These are phyloP conservation scores for Antheraea assamensis DNA, from an alignment of 2,888 invertebrate species.

Conservation along the genomic window DNA sequence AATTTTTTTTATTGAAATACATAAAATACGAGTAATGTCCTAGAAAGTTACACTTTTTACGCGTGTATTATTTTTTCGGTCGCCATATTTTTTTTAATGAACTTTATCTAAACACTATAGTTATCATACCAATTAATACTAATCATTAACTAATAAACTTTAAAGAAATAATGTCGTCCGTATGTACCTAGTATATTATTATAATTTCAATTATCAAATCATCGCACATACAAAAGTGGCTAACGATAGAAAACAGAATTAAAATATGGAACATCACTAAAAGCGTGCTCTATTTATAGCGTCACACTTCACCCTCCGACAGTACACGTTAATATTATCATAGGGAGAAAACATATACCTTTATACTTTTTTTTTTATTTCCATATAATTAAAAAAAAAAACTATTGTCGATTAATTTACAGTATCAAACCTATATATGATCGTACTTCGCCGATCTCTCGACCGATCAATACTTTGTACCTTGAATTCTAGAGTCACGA, in stretches of 20 bases:
- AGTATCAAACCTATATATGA: neutral
- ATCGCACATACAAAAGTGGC: neutral
- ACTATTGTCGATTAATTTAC: neutral
- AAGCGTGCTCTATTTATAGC: neutral
- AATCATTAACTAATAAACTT: too few relatives aligned
- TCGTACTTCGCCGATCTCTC: neutral
- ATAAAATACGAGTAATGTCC: too few relatives aligned
- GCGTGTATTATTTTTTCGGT: too few relatives aligned
- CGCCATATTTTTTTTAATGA: too few relatives aligned
- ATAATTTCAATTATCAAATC: neutral
- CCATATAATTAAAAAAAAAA: neutral
- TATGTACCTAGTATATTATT: too few relatives aligned
- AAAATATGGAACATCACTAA: neutral
- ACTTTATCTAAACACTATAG: too few relatives aligned
- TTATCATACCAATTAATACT: too few relatives aligned
- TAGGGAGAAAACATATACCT: neutral
- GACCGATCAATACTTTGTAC: neutral
- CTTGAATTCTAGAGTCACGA: too few relatives aligned
- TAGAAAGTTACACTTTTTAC: too few relatives aligned
- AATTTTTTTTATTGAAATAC: too few relatives aligned
- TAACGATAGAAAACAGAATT: neutral
- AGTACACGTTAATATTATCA: neutral
- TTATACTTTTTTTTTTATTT: neutral
- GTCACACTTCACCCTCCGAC: neutral
- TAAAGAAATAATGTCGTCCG: too few relatives aligned